phyloP scores from a whole-genome alignment of 2,888 invertebrate genomes.

The Amphipoea oculea region DNA sequence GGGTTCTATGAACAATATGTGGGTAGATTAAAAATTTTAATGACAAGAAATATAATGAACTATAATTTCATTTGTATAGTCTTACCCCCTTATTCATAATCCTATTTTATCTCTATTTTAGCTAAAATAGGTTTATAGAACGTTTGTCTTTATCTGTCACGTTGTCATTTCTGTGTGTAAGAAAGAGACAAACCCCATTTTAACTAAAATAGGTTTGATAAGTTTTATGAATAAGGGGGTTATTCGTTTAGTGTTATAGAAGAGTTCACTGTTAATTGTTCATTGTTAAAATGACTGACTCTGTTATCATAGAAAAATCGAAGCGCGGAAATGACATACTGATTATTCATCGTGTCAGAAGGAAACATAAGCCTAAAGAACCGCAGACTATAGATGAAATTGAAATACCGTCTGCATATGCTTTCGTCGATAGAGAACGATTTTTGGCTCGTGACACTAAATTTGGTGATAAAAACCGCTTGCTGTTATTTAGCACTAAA shows the following conservation, averaged over 20 bases:
- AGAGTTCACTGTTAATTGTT: not conserved
- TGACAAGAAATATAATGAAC: too few species aligned
- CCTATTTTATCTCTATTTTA: too few species aligned
- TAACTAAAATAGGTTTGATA: not conserved
- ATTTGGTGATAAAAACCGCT: slow-evolving; percentile 8
- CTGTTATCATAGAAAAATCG: slow-evolving; percentile 1
- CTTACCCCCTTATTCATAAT: not conserved
- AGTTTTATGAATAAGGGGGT: not conserved
- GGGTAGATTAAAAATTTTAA: too few species aligned
- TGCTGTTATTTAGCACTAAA: not conserved
- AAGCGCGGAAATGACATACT: not conserved
- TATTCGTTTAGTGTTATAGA: slow-evolving; percentile 2
- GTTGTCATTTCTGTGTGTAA: too few species aligned
- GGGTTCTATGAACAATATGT: too few species aligned
- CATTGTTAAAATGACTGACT: slow-evolving; percentile 2
- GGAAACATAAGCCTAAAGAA: slow-evolving; percentile 25
- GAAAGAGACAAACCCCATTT: too few species aligned
- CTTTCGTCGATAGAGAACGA: slow-evolving; percentile 29
- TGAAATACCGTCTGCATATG: slow-evolving; percentile 27
- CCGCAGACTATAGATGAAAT: slow-evolving; percentile 29
- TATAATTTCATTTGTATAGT: not conserved
- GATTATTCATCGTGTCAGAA: slow-evolving; percentile 5
- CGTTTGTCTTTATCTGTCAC: too few species aligned
- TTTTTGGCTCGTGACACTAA: slow-evolving; percentile 33
- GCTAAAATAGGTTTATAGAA: too few species aligned